phyloP scores from a whole-genome alignment of 2,113 vertebrate genomes.

The Poecile atricapillus region DNA sequence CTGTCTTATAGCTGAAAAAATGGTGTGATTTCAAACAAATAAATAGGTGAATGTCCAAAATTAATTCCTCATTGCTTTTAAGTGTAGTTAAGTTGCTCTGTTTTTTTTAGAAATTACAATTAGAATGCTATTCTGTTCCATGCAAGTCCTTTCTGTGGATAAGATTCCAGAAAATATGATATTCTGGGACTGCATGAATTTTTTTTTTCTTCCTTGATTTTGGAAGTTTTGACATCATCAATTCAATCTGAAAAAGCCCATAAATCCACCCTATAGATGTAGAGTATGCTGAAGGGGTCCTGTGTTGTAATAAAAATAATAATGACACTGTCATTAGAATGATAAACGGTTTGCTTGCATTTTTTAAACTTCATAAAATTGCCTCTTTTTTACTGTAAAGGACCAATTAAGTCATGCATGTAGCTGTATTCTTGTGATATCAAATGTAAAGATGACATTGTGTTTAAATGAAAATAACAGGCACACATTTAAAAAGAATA shows the following conservation, averaged over 20 bases:
- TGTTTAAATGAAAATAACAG: slow-evolving; percentile 65
- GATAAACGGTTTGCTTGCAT: slow-evolving; percentile 22
- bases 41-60: slow-evolving; percentile 5
- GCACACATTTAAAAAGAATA: slow-evolving; percentile 51
- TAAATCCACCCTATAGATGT: background rate
- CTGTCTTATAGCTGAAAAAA: background rate
- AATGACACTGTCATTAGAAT: slow-evolving; percentile 13
- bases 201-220: background rate
- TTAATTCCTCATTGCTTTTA: background rate
- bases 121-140: background rate
- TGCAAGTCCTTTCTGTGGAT: background rate
- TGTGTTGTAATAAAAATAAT: slow-evolving; percentile 4
- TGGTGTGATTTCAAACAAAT: background rate
- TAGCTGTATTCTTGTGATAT: slow-evolving; percentile 61
- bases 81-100: background rate
- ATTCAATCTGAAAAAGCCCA: background rate
- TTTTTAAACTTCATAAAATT: slow-evolving; percentile 37
- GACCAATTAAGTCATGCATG: slow-evolving; percentile 65
- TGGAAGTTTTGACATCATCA: background rate
- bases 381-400: slow-evolving; percentile 54
- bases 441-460: slow-evolving; percentile 48
- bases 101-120: background rate
- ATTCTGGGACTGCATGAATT: background rate
- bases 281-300: background rate
- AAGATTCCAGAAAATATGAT: background rate